Percentiles rank a stretch among this genome's conserved stretches.
Evolutionary conservation across 2,888 invertebrate genomes (phyloP).

Genomic region (Norana najaformis): DNA sequence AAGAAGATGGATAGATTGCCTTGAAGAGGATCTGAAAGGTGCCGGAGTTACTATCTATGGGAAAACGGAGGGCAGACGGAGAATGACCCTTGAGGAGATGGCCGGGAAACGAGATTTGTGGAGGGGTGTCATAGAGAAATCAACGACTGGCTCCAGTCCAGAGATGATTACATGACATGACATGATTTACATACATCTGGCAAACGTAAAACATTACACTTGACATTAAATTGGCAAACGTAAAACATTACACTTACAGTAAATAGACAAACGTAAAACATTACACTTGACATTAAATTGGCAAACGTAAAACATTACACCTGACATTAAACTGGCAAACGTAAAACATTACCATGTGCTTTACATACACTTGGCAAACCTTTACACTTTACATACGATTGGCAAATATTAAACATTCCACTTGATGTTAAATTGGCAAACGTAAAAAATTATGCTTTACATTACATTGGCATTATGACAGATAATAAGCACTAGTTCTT

Average conservation of each 20-base stretch:
- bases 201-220: neutral
- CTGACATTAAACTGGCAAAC: neutral
- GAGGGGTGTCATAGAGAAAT: no score
- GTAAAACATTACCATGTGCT: neutral
- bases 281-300: no score
- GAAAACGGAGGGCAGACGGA: no score
- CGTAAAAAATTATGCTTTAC: neutral
- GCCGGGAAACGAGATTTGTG: no score
- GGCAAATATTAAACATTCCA: neutral
- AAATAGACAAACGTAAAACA: no score
- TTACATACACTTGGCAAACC: neutral
- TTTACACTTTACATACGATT: neutral
- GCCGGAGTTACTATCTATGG: no score
- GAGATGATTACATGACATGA: neutral
- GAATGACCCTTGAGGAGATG: no score
- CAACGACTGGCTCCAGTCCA: no score
- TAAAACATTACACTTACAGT: no score
- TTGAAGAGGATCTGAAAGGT: no score
- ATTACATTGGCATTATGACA: neutral
- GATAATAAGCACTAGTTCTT: neutral
- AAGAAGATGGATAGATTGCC: no score
- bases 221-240: neutral
- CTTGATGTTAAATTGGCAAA: neutral
- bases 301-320: no score
- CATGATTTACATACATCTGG: neutral